phyloP scores from a whole-genome alignment of 2,888 invertebrate genomes.

The Troides helena region DNA sequence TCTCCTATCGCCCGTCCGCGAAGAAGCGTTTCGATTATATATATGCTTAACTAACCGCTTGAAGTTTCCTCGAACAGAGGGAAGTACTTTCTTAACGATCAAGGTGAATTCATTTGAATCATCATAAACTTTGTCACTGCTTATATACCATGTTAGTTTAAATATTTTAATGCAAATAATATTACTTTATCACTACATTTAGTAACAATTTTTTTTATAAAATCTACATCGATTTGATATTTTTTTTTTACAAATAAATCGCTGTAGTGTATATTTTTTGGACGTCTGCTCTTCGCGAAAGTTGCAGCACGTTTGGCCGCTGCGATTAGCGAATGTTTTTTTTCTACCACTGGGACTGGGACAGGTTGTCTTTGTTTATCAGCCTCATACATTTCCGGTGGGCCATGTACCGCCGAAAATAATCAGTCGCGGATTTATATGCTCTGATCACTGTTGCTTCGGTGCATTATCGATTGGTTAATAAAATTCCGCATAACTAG shows the following conservation, averaged over 20 bases:
- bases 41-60: background rate
- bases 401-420: slow-evolving; percentile 11
- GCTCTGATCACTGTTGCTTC: background rate
- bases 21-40: too few species aligned
- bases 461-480: background rate
- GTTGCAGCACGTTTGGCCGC: slow-evolving; percentile 5
- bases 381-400: slow-evolving; percentile 3
- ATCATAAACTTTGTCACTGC: background rate
- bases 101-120: background rate
- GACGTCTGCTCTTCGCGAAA: slow-evolving; percentile 4
- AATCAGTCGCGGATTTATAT: background rate
- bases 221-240: too few species aligned
- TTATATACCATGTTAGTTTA: background rate
- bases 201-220: background rate
- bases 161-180: background rate
- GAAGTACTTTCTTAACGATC: background rate
- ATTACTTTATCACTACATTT: too few species aligned
- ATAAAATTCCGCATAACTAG: background rate
- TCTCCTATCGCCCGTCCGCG: background rate
- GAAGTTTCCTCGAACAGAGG: background rate
- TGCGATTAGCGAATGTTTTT: slow-evolving; percentile 10
- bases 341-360: background rate
- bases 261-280: background rate
- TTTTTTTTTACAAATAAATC: background rate
- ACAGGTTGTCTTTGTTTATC: slow-evolving; percentile 7